Base-by-base conservation (phyloP, 2,888 invertebrate genomes). In the Caenorhabditis angaria region DNA sequence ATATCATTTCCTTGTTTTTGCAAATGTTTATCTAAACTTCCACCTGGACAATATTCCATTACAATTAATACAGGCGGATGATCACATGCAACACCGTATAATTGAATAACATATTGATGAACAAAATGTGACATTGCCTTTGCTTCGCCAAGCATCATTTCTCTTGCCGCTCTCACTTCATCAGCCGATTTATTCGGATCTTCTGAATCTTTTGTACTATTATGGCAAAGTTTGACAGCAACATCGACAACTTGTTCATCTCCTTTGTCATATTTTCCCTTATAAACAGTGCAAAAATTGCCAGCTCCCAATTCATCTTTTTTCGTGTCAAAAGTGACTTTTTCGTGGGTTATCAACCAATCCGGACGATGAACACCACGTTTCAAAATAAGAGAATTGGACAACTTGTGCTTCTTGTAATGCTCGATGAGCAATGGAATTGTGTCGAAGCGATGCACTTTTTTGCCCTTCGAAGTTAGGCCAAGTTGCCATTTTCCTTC, bases 21-120 rank as follows among this genome's bases (percentile, higher is more conserved):
- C 3, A 84, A 69, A 65, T 82, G 81, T 4, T 51, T 24, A 3
- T 71, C 63, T 12, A 84, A 60, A 5, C 68, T 67, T 8, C 82
- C 81, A 1, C 83, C 83, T 0, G 79, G 76, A 55, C 96, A 96
- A 73, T 95, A 91, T 90, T 97, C 97, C 97, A 97, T 97, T 35
- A 97, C 95, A 85, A 97, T 96, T 95, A 97, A 96, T 67, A 97
- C 61, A 10, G 97, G 97, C 85, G 96, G 95, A 87, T 95, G 94
- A 89, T 96, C 96, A 76, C 96, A 95, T 83, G 96, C 97, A 83
- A 97, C 96, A 29, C 97, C 97, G 82, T 96, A 95, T 48, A 97
- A 91, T 87, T 94, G 66, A 51, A 82, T 61, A 0, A 56, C 62
- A 60, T 20, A 50, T n/a, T 22, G 18, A 24, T 63, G 35, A 2